A percentile compares a stretch with the other conserved stretches of the same genome.
Evolutionary conservation across 2,888 invertebrate species (phyloP).

Genomic region (Salticus scenicus): DNA sequence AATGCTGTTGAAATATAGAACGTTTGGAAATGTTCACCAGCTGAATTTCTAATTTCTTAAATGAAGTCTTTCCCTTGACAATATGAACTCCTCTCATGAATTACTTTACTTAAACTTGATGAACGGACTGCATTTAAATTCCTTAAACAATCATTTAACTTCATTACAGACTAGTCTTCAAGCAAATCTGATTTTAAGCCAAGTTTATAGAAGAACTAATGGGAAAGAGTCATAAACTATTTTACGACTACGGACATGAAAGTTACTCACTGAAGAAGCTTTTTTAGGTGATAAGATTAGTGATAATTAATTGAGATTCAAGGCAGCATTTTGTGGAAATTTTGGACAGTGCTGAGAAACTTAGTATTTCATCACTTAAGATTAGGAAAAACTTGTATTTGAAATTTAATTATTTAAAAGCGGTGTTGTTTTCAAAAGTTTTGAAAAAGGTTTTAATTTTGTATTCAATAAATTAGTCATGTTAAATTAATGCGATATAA

Average conservation of each 20-base stretch:
- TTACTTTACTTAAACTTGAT: slow-evolving; percentile 23
- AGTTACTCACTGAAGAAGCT: neutral
- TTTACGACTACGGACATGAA: slow-evolving; percentile 41
- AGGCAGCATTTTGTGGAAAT: neutral
- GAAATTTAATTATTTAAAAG: too few relatives aligned
- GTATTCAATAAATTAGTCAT: too few relatives aligned
- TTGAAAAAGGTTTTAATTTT: too few relatives aligned
- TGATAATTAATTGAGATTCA: neutral
- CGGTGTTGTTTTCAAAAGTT: too few relatives aligned
- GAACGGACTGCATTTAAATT: slow-evolving; percentile 29
- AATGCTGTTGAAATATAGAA: too few relatives aligned
- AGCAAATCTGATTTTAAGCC: slow-evolving; percentile 45
- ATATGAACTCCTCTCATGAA: neutral
- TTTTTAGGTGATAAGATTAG: slow-evolving; percentile 1
- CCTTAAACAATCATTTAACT: slow-evolving; percentile 27
- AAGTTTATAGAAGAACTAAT: slow-evolving; percentile 1
- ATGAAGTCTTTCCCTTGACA: slow-evolving; percentile 20
- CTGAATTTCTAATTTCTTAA: slow-evolving; percentile 38
- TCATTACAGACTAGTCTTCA: slow-evolving; percentile 28
- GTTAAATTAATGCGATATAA: too few relatives aligned
- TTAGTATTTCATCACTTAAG: too few relatives aligned
- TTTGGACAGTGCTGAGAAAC: too few relatives aligned
- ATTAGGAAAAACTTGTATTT: too few relatives aligned
- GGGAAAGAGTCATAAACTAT: slow-evolving; percentile 33
- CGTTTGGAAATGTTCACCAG: too few relatives aligned